Evolutionary conservation across 1,140 invertebrate species (phyloP).

Genomic region (Phenacoccus solenopsis): DNA sequence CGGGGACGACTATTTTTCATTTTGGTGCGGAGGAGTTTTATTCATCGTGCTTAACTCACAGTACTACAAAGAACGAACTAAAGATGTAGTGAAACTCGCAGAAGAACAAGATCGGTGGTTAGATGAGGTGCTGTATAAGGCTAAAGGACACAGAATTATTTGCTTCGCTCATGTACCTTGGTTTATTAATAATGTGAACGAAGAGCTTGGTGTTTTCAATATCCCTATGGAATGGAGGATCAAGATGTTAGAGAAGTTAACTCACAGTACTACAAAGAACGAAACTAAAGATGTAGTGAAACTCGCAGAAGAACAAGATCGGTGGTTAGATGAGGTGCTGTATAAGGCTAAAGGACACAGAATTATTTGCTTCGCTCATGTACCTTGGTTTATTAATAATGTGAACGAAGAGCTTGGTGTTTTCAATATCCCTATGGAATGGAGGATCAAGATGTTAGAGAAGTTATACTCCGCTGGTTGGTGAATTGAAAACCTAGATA

Average conservation of each 20-base stretch:
- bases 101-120: slow-evolving; percentile 38
- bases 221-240: slow-evolving; percentile 32
- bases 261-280: slow-evolving; percentile 34
- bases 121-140: slow-evolving; percentile 30
- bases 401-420: slow-evolving; percentile 35
- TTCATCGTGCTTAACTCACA: slow-evolving; percentile 44
- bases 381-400: slow-evolving; percentile 38
- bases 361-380: slow-evolving; percentile 42
- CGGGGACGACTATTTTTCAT: slow-evolving; percentile 45
- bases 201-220: slow-evolving; percentile 40
- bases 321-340: slow-evolving; percentile 35
- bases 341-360: slow-evolving; percentile 21
- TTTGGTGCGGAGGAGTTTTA: slow-evolving; percentile 40
- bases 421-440: slow-evolving; percentile 35
- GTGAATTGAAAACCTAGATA: neutral
- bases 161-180: slow-evolving; percentile 45
- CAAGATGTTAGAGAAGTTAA: slow-evolving; percentile 36
- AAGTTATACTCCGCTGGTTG: slow-evolving; percentile 35
- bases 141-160: slow-evolving; percentile 29
- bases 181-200: slow-evolving; percentile 35
- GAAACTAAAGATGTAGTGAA: slow-evolving; percentile 29
- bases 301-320: slow-evolving; percentile 34
- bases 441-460: slow-evolving; percentile 34
- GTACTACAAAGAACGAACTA: slow-evolving; percentile 33
- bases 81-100: slow-evolving; percentile 28